A percentile compares a stretch with the other conserved stretches of the same genome.
Evolutionary conservation across 1,140 invertebrate genomes (phyloP).

Genomic region (Magallana gigas): DNA sequence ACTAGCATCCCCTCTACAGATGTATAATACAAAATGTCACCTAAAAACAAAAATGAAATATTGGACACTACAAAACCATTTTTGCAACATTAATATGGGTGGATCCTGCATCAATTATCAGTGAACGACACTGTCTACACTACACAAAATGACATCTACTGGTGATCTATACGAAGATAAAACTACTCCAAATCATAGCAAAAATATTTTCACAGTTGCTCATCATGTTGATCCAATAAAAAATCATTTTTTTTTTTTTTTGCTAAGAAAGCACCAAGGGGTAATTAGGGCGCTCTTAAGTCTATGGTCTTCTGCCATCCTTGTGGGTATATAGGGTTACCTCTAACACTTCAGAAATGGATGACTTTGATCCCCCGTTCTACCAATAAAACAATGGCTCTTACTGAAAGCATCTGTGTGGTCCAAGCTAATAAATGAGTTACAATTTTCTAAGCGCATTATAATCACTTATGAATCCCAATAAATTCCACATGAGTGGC

Average conservation of each 20-base stretch:
- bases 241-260: not conserved
- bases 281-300: constrained; percentile 1
- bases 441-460: constrained; percentile 20
- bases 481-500: constrained; percentile 19
- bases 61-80: too few species aligned
- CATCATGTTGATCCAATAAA: constrained; percentile 3
- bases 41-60: too few species aligned
- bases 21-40: too few species aligned
- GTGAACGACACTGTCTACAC: too few species aligned
- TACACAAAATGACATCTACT: too few species aligned
- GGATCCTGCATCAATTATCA: too few species aligned
- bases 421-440: not conserved
- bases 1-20: too few species aligned
- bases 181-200: too few species aligned
- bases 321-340: constrained; percentile 16
- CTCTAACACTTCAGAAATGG: not conserved
- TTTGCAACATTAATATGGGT: too few species aligned
- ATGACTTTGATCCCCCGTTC: not conserved
- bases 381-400: not conserved
- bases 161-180: too few species aligned
- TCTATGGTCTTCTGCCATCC: not conserved
- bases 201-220: not conserved
- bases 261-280: not conserved
- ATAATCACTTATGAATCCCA: constrained; percentile 31
- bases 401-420: not conserved